Base-by-base conservation (phyloP, 2,113 vertebrate species). In the Saccopteryx leptura region DNA sequence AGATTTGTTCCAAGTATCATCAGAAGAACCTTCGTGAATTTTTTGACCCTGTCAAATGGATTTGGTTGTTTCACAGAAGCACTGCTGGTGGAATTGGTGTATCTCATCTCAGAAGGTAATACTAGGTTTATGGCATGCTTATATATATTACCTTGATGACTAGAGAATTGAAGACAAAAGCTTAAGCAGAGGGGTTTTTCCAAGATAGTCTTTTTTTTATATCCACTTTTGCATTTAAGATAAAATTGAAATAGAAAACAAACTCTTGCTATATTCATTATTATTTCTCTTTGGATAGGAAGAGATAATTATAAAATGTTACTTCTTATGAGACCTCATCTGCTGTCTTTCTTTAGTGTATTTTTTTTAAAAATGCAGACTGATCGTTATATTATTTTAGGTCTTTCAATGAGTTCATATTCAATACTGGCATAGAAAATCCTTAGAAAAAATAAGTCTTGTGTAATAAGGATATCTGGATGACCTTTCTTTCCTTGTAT, bases 11-110 rank as follows among this genome's bases (percentile, higher is more conserved):
- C 99, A 3, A 98, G 97, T 88, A 98, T 98, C 94, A 97, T 99
- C 89, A 98, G 99, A 98, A 99, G 98, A 48, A 98, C 99, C 74
- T 99, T 99, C 83, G 98, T 99, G 98, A 99, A 99, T 96, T 98
- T 99, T 91, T 98, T 99, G 97, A 98, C 99, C 4, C 98, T 99
- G n/a, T 99, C 99, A 97, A 99, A 99, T 33, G 99, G 99, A 98
- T 98, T 99, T 66, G 99, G 99, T 79, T 99, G 99, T 93, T 99
- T 99, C 93, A 66, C 99, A 7, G 99, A 99, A 75, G 99, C 99
- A 9, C 95, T 99, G 72, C 97, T 99, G 95, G 98, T 99, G 96
- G 98, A 99, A 95, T 92, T 98, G 90, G 95, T 98, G 56, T 99
- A 99, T 78, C 33, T 98, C 93, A 76, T 99, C 95, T 99, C 99